Conservation (phyloP, 2,113 vertebrate species). For the Oreocharis arfaki region DNA sequence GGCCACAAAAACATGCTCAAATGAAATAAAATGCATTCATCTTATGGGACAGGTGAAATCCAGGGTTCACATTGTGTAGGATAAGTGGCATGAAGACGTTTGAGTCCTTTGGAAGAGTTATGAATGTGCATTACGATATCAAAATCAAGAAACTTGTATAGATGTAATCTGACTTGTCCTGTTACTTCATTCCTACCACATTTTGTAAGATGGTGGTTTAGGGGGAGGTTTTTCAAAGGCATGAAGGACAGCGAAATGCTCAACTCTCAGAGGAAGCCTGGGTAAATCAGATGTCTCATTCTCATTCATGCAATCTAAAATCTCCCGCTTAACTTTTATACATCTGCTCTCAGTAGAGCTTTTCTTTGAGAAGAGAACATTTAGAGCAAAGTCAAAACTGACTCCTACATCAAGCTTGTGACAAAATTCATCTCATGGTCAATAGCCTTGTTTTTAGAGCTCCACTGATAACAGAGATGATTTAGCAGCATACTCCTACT, state of each 20-base stretch:
- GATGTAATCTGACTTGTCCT: neutral
- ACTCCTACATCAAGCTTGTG: conserved; percentile 57
- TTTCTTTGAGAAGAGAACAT: conserved; percentile 43
- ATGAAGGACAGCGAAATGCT: neutral
- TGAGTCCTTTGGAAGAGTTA: neutral
- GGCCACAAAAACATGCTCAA: neutral
- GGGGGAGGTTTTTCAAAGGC: conserved; percentile 30
- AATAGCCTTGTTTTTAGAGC: conserved; percentile 65
- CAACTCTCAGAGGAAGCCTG: conserved; percentile 12
- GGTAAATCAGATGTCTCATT: conserved; percentile 43
- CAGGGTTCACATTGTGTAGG: neutral
- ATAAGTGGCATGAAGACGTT: neutral
- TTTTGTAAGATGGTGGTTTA: neutral
- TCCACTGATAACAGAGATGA: conserved; percentile 51
- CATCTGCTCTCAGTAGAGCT: conserved; percentile 42
- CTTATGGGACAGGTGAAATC: neutral
- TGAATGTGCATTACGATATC: accelerated
- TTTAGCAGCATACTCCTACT: conserved; percentile 40
- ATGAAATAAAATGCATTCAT: neutral
- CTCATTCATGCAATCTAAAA: conserved; percentile 47
- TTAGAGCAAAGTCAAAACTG: conserved; percentile 61
- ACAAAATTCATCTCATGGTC: conserved; percentile 64
- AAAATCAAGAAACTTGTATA: neutral
- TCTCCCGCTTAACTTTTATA: conserved; percentile 31
- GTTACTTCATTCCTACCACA: neutral